phyloP scores from a whole-genome alignment of 2,113 vertebrate species.

The Meles meles region DNA sequence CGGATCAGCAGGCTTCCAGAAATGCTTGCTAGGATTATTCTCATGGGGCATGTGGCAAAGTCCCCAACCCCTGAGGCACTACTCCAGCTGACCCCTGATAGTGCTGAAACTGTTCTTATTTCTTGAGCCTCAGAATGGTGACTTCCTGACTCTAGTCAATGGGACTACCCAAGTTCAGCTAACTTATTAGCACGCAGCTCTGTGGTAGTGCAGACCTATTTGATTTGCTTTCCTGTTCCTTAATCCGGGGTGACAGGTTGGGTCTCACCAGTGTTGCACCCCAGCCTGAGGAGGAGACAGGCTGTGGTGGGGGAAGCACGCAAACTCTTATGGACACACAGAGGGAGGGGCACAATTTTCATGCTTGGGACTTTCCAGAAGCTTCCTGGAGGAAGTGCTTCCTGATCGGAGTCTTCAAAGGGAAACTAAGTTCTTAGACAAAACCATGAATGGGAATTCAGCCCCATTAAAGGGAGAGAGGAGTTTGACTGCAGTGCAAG shows the following conservation, averaged over 20 bases:
- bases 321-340: background rate
- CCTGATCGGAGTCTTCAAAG: slow-evolving; percentile 9
- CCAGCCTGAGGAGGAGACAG: background rate
- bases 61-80: background rate
- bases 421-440: background rate
- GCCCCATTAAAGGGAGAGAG: background rate
- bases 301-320: background rate
- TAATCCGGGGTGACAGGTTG: background rate
- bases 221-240: background rate
- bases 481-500: background rate
- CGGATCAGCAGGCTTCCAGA: background rate
- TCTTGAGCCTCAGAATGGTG: background rate
- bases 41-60: background rate
- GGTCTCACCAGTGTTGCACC: background rate
- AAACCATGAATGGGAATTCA: background rate
- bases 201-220: background rate
- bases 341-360: background rate
- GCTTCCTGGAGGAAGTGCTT: background rate
- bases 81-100: background rate
- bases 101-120: background rate
- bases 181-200: background rate
- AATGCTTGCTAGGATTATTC: background rate
- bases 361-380: background rate
- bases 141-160: background rate
- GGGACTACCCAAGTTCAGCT: background rate